Base-by-base conservation (phyloP, 2,888 invertebrate species). In the Athalia cordata region DNA sequence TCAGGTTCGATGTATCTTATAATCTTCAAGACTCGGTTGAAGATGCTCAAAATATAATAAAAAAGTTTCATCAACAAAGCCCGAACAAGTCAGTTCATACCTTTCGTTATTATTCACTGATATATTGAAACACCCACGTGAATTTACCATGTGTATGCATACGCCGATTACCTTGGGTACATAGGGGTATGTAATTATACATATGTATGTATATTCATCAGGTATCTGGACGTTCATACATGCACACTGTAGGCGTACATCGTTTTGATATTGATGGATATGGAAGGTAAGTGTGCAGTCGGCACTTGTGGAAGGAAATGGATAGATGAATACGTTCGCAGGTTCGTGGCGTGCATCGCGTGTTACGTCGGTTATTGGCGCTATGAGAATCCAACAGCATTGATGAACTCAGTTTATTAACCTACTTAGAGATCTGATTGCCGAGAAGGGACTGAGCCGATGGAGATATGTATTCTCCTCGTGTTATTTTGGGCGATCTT, bases 391-490 rank as follows among this genome's bases (percentile, higher is more conserved):
- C 84, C 83, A 82, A 80, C 84, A 85, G 83, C 86, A 88, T 89
- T 83, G 88, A 88, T 83, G 85, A 85, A 83, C 83, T 80, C 81
- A 85, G 85, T 88, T 89, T 86, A 88, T 89, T 88, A 88, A 86
- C 84, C 86, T 85, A 87, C 83, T 87, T 87, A 84, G 85, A 84
- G 85, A 85, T 81, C 83, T 83, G 82, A 85, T 86, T 84, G 82
- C 80, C 76, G 77, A 61, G 62, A 78, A 81, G 81, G 84, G 81
- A 65, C 82, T 83, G 82, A 83, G 81, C 85, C 62, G 83, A 87
- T 85, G 84, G 82, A 86, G 83, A 83, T 84, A 81, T 84, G 29
- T 86, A 83, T 62, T 75, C 75, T 75, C 61, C 8, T 29, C 64
- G 75, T 62, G 75, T 50, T 64, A 62, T 52, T 75, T 29, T n/a